Conservation (phyloP, 1,140 invertebrate species). For the Drosophila erecta region DNA sequence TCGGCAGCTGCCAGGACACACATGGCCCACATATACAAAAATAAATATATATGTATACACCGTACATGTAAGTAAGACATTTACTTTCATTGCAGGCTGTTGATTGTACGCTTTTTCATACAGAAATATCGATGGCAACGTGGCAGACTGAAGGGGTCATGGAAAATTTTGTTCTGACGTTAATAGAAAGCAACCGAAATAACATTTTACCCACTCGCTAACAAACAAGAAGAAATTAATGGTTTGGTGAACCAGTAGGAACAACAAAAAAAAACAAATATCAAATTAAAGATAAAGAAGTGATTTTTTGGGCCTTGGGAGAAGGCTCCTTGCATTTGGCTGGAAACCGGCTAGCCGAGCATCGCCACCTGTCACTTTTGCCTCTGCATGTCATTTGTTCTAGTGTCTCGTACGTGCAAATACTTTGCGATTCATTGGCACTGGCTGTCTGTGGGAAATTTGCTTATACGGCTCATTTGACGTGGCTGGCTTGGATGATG, state of each 20-base stretch:
- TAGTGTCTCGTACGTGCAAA: constrained; percentile 56
- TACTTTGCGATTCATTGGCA: constrained; percentile 61
- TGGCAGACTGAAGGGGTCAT: neutral
- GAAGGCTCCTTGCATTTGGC: constrained; percentile 5
- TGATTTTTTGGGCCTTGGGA: neutral
- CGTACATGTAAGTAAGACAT: constrained; percentile 71
- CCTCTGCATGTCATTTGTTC: constrained; percentile 46
- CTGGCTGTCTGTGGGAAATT: constrained; percentile 51
- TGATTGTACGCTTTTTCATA: constrained; percentile 72
- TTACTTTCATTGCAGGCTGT: constrained; percentile 78
- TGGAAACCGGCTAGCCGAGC: constrained; percentile 14
- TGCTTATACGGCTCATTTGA: constrained; percentile 63
- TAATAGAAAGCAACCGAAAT: constrained; percentile 12
- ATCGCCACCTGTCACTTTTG: constrained; percentile 37
- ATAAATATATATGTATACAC: constrained; percentile 6
- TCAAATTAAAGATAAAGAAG: neutral
- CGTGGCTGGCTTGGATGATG: constrained; percentile 29
- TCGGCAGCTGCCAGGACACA: constrained; percentile 26
- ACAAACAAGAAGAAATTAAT: neutral
- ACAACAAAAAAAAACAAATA: neutral
- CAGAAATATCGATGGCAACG: constrained; percentile 47
- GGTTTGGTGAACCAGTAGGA: neutral
- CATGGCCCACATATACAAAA: constrained; percentile 7
- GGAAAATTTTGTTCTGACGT: constrained; percentile 2
- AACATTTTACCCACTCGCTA: neutral